phyloP scores from a whole-genome alignment of 2,113 vertebrate species.

The Calypte anna region DNA sequence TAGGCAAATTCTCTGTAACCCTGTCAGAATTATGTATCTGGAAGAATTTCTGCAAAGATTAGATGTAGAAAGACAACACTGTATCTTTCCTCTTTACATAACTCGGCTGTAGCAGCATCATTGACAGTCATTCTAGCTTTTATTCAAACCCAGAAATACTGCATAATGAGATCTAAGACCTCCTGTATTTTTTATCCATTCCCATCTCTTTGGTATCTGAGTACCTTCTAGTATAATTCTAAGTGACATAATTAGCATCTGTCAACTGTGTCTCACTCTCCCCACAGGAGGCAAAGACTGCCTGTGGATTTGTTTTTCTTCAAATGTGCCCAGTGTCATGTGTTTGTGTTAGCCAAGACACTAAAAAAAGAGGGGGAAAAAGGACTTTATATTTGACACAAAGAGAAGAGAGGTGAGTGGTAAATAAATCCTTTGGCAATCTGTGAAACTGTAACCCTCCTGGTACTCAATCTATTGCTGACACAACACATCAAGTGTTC shows the following conservation, averaged over 20 bases:
- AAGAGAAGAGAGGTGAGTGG: background rate
- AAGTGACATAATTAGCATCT: background rate
- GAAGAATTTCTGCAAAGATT: background rate
- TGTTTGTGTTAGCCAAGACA: background rate
- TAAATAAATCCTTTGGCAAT: background rate
- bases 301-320: background rate
- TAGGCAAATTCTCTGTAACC: background rate
- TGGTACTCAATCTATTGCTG: background rate
- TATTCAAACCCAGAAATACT: slow-evolving; percentile 11
- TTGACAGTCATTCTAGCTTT: background rate
- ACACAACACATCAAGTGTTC: fast-evolving
- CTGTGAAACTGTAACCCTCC: background rate
- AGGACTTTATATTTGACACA: background rate
- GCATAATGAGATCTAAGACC: background rate
- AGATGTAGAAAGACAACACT: background rate
- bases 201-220: background rate
- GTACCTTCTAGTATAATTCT: background rate
- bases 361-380: background rate
- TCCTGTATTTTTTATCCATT: background rate
- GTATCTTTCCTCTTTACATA: background rate
- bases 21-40: background rate
- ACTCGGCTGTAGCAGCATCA: background rate
- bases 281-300: background rate
- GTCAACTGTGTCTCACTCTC: background rate
- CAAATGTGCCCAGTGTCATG: background rate